Evolutionary conservation across 2,797 vertebrate species (phyloP).

Genomic region (Euthynnus affinis): DNA sequence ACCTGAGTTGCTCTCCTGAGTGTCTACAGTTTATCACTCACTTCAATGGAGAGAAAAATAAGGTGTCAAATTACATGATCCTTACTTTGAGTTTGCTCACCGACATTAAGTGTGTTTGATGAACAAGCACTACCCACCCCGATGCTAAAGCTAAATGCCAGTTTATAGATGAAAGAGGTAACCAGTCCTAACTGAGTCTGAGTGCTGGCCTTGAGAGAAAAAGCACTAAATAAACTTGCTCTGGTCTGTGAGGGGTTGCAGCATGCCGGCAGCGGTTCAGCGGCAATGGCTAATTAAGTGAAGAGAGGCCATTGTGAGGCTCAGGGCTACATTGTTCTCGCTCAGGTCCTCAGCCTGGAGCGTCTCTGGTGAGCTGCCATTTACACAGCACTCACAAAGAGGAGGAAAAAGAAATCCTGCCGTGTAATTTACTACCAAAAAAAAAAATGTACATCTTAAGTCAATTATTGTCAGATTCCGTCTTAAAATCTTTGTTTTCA

Average conservation of each 20-base stretch:
- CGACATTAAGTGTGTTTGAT: background rate
- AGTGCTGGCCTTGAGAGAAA: conserved; percentile 11
- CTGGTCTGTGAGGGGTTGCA: conserved; percentile 24
- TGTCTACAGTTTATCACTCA: background rate
- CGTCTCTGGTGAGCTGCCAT: conserved; percentile 64
- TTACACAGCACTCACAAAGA: conserved; percentile 54
- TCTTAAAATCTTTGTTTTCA: background rate
- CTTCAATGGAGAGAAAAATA: background rate
- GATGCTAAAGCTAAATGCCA: background rate
- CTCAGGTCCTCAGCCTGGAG: conserved; percentile 38
- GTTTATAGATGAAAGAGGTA: conserved; percentile 18
- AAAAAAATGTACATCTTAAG: background rate
- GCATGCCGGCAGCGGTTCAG: conserved; percentile 14
- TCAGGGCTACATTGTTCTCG: conserved; percentile 46
- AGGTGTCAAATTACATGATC: background rate
- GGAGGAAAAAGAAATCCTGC: background rate
- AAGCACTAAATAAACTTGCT: conserved; percentile 16
- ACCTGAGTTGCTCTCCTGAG: too few relatives aligned
- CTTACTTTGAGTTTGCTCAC: background rate
- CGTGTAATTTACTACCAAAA: background rate
- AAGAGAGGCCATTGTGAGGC: conserved; percentile 44
- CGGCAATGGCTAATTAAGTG: conserved; percentile 64
- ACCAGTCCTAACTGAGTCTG: conserved; percentile 29
- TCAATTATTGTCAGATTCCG: background rate
- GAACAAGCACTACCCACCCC: background rate